Evolutionary conservation across 2,113 vertebrate species (phyloP).

Genomic region (Pomatorhinus ruficollis): DNA sequence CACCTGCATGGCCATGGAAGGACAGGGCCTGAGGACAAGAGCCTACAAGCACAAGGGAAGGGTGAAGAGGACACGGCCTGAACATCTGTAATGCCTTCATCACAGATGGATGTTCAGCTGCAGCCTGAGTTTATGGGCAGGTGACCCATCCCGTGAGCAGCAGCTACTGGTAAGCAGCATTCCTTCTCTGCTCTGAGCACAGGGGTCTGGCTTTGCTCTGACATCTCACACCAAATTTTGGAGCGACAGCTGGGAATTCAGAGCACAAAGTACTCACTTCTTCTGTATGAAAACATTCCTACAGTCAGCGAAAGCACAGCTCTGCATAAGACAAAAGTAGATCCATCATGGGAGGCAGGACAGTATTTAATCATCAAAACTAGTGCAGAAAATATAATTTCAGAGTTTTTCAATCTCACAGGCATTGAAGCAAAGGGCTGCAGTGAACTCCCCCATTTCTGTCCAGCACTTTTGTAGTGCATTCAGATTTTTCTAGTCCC

Average conservation of each 20-base stretch:
- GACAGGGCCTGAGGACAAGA: background rate
- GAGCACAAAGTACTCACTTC: background rate
- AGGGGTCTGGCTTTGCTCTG: background rate
- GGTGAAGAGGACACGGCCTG: background rate
- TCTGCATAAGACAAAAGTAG: background rate
- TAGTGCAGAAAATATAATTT: background rate
- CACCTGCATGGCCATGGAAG: rapidly evolving
- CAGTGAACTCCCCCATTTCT: background rate
- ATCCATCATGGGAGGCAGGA: background rate
- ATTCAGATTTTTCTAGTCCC: background rate
- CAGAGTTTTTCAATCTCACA: background rate
- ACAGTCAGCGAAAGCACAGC: background rate
- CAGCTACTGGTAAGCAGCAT: rapidly evolving
- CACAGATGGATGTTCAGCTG: background rate
- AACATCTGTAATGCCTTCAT: background rate
- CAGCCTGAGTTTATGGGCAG: background rate
- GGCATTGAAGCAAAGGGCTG: background rate
- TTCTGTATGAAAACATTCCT: background rate
- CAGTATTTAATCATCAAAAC: background rate
- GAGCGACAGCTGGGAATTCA: background rate
- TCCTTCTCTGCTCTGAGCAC: background rate
- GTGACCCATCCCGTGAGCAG: rapidly evolving
- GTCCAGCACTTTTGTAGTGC: background rate
- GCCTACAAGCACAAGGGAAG: background rate
- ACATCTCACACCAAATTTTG: background rate